phyloP scores from a whole-genome alignment of 2,797 vertebrate genomes.

The Spinus pinus region DNA sequence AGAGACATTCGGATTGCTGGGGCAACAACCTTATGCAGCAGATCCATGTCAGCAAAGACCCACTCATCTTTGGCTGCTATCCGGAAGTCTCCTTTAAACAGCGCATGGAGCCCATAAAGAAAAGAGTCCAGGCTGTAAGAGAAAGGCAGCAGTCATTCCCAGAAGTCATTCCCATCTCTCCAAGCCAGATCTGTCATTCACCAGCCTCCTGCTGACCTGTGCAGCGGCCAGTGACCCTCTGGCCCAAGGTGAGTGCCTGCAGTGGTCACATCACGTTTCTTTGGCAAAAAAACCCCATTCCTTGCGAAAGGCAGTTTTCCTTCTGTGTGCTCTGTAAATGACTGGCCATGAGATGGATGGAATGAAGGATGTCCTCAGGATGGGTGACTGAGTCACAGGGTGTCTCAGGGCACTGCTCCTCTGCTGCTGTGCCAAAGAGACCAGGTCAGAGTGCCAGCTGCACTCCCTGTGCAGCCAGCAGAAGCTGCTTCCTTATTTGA shows the following conservation, averaged over 20 bases:
- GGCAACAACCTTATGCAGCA: slow-evolving; percentile 91
- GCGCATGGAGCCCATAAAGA: slow-evolving; percentile 91
- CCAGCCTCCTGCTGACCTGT: accelerated
- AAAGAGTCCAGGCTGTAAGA: slow-evolving; percentile 91
- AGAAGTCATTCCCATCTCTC: accelerated
- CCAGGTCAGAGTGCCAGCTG: not conserved
- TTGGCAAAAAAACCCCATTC: not conserved
- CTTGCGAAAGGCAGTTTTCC: not conserved
- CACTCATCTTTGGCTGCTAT: slow-evolving; percentile 92
- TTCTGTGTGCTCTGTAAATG: not conserved
- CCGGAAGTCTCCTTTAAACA: slow-evolving; percentile 97
- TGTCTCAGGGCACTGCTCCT: not conserved
- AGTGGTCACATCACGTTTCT: accelerated
- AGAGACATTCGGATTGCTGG: slow-evolving; percentile 95
- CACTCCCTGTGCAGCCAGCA: not conserved
- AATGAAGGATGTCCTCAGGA: not conserved
- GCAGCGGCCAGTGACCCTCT: accelerated
- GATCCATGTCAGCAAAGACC: slow-evolving; percentile 95
- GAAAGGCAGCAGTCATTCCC: slow-evolving; percentile 10
- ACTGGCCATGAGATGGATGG: not conserved
- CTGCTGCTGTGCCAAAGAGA: not conserved
- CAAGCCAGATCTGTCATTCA: not conserved
- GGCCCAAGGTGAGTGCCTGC: accelerated
- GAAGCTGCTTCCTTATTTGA: not conserved
- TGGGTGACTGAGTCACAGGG: not conserved